Evolutionary conservation across 2,888 invertebrate species (phyloP), one percentile per base, ranked within the genome.

Genomic region (Callimorpha dominula): DNA sequence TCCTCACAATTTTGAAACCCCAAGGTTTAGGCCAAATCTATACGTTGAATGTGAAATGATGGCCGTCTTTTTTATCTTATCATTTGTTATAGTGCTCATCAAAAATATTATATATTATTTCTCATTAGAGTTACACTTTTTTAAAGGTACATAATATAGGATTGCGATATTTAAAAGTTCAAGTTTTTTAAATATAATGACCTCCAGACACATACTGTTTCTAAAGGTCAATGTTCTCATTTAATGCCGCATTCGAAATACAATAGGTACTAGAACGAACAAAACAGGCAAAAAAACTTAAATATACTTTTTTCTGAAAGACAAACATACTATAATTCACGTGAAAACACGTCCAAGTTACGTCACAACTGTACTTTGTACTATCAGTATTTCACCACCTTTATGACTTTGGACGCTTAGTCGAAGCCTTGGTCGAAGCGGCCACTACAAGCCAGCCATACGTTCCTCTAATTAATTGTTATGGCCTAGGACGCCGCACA

Each of bases 401-500:
- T 72, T 65, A 77, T 86, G 87, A 88, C 87, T 88, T 86, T 86
- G 87, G 74, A 78, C 69, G 76, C 74, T 83, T 78, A 82, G 78
- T 80, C 81, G 73, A 78, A 78, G 80, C 79, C 76, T 84, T 78
- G 83, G 79, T 80, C 81, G 73, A 78, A 78, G 80, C 79, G 79
- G 80, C 73, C 81, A 80, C 81, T 82, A 85, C 81, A 86, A 82
- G 85, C 85, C 81, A 81, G 81, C 84, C 82, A 88, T 91, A 93
- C 90, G 91, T 92, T 93, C 93, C 91, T 93, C 91, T 93, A 94
- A 94, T 95, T 94, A 95, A 95, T 94, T 93, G 94, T 94, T 93
- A 93, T 89, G 80, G 89, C 88, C 89, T 89, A 88, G 90, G 90
- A 89, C 88, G 88, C 71, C 60, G 81, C 86, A 85, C 89, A 93